These are phyloP conservation scores for Macquaria ambigua DNA, from an alignment of 2,113 vertebrate species.

Conservation along the genomic window DNA sequence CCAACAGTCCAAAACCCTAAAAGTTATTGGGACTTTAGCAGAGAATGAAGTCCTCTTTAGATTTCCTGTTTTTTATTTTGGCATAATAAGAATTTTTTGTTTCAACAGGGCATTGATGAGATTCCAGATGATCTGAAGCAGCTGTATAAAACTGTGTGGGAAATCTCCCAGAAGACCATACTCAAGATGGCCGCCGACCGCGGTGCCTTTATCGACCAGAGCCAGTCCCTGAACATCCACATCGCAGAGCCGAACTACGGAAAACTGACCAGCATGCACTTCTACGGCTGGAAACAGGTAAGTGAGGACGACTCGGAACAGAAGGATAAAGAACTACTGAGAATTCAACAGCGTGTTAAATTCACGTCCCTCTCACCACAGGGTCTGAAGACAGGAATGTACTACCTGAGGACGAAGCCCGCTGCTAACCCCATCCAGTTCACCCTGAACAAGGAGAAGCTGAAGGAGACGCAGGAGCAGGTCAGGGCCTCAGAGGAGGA, in stretches of 20 bases:
- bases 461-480: slow-evolving; percentile 84
- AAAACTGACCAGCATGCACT: slow-evolving; percentile 99
- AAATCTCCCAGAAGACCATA: slow-evolving; percentile 96
- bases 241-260: slow-evolving; percentile 98
- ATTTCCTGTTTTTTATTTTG: too few relatives aligned
- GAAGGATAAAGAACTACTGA: rapidly evolving
- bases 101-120: slow-evolving; percentile 82
- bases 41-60: too few relatives aligned
- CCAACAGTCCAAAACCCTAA: too few relatives aligned
- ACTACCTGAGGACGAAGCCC: slow-evolving; percentile 96
- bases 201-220: slow-evolving; percentile 98
- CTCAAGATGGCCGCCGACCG: slow-evolving; percentile 97
- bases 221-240: slow-evolving; percentile 98
- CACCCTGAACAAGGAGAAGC: slow-evolving; percentile 97
- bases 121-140: slow-evolving; percentile 94
- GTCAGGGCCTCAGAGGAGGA: slow-evolving; percentile 78
- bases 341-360: not conserved
- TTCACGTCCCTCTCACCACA: slow-evolving; percentile 51
- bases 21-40: too few relatives aligned
- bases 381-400: slow-evolving; percentile 99
- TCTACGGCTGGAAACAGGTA: slow-evolving; percentile 98
- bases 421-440: slow-evolving; percentile 99
- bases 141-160: slow-evolving; percentile 98
- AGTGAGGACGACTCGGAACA: not conserved
- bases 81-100: too few relatives aligned